Conservation (phyloP, 2,797 vertebrate genomes). For the Cetoscarus ocellatus region DNA sequence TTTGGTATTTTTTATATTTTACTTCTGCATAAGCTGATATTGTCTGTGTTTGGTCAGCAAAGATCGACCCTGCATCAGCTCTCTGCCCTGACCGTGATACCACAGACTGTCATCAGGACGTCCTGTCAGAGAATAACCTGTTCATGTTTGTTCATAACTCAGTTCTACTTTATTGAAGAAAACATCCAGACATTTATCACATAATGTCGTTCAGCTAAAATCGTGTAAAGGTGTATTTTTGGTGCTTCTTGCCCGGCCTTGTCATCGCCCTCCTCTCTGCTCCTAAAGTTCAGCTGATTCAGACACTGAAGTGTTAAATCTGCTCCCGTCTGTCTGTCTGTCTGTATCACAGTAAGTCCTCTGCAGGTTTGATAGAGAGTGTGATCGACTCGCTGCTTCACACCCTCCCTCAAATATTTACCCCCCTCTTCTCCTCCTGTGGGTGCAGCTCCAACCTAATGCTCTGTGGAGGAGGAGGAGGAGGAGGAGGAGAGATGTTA, state of each 20-base stretch:
- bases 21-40: not conserved
- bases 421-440: slow-evolving; percentile 37
- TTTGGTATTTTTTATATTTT: not conserved
- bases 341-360: slow-evolving; percentile 34
- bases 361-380: slow-evolving; percentile 27
- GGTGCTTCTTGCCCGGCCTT: no score
- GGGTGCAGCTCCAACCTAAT: slow-evolving; percentile 29
- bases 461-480: slow-evolving; percentile 38
- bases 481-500: slow-evolving; percentile 29
- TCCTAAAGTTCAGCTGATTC: slow-evolving; percentile 1
- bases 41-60: not conserved
- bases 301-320: slow-evolving; percentile 13
- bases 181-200: no score
- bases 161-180: no score
- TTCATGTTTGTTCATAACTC: no score
- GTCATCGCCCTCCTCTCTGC: no score
- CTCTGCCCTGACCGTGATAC: not conserved
- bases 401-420: slow-evolving; percentile 66
- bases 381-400: slow-evolving; percentile 7
- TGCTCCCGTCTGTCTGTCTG: slow-evolving; percentile 32
- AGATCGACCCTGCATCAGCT: not conserved
- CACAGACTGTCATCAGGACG: not conserved
- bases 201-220: no score
- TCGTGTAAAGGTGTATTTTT: no score
- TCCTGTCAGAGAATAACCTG: not conserved